Evolutionary conservation across 1,140 invertebrate species (phyloP).

Genomic region (Batillaria attramentaria): DNA sequence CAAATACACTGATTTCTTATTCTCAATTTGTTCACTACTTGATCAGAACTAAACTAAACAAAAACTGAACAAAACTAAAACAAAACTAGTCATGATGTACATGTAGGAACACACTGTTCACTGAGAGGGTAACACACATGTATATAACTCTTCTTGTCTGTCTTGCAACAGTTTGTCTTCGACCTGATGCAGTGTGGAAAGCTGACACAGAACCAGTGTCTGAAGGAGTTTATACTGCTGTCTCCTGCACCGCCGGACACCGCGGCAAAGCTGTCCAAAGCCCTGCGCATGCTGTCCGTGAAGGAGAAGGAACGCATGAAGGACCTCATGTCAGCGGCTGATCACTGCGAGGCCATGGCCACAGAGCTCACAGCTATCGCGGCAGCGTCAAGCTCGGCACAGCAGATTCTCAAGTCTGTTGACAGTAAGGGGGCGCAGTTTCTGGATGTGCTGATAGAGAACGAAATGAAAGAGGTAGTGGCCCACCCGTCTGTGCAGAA

Average conservation of each 20-base stretch:
- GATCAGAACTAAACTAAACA: too few relatives aligned
- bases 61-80: background rate
- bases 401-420: slow-evolving; percentile 64
- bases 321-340: slow-evolving; percentile 93
- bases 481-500: slow-evolving; percentile 75
- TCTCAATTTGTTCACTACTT: too few relatives aligned
- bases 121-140: background rate
- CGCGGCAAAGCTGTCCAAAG: slow-evolving; percentile 95
- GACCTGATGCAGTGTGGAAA: slow-evolving; percentile 99
- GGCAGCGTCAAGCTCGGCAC: slow-evolving; percentile 91
- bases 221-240: slow-evolving; percentile 96
- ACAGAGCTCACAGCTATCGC: slow-evolving; percentile 95
- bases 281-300: slow-evolving; percentile 83
- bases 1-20: too few relatives aligned
- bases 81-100: too few relatives aligned
- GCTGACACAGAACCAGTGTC: slow-evolving; percentile 94
- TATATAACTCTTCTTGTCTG: background rate
- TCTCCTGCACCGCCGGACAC: slow-evolving; percentile 98
- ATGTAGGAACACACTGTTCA: too few relatives aligned
- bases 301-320: slow-evolving; percentile 96
- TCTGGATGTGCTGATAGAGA: slow-evolving; percentile 97
- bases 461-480: slow-evolving; percentile 96
- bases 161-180: slow-evolving; percentile 87
- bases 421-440: slow-evolving; percentile 86
- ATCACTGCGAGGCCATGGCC: slow-evolving; percentile 97